A percentile compares a stretch with the other conserved stretches of the same genome.
Conservation (phyloP, 2,113 vertebrate species). For the Sylvia atricapilla region DNA sequence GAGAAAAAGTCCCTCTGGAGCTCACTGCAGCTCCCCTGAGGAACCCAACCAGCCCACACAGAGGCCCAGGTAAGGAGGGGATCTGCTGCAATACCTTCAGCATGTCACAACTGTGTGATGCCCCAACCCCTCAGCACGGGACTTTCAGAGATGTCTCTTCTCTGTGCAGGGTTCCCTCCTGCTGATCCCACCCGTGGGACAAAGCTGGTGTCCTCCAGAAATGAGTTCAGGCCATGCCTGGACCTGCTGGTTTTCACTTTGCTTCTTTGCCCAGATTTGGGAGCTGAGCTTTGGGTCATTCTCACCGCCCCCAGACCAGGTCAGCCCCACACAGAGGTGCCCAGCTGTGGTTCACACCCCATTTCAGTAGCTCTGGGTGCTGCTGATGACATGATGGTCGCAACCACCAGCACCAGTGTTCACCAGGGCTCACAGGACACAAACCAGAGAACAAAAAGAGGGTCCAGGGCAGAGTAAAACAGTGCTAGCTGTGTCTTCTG, state of each 20-base stretch:
- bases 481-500: not conserved
- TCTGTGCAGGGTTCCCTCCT: not conserved
- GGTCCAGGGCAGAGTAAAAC: not conserved
- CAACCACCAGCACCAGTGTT: not conserved
- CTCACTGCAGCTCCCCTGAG: fast-evolving
- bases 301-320: not conserved
- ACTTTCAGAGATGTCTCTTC: not conserved
- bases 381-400: not conserved
- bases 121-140: not conserved
- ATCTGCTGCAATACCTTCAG: not conserved
- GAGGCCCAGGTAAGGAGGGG: not conserved
- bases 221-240: not conserved
- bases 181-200: fast-evolving
- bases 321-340: not conserved
- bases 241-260: not conserved
- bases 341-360: not conserved
- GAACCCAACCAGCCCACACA: not conserved
- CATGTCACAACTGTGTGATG: not conserved
- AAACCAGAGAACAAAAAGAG: not conserved
- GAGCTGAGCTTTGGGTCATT: not conserved
- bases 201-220: not conserved
- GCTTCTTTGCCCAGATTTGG: not conserved
- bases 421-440: not conserved
- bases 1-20: not conserved
- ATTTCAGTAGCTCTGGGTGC: not conserved